A percentile compares a stretch with the other conserved stretches of the same genome.
Conservation (phyloP, 2,888 invertebrate species). For the Dioctria rufipes region DNA sequence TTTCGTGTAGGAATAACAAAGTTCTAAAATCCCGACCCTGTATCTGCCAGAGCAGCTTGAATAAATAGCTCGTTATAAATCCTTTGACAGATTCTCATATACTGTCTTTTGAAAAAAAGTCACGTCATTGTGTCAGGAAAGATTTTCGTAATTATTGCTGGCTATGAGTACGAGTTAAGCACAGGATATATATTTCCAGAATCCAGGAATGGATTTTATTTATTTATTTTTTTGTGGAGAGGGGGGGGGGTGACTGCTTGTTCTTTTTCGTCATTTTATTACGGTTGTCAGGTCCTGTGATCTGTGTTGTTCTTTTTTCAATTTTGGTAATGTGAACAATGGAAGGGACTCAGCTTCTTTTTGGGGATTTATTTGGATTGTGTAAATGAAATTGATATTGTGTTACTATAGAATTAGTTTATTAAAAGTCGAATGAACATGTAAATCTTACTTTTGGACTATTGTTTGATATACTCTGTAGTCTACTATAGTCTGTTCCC, state of each 20-base stretch:
- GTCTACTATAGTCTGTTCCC: too few species aligned
- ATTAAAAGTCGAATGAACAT: conserved; percentile 27
- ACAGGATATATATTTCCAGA: background rate
- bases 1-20: conserved; percentile 25
- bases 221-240: too few species aligned
- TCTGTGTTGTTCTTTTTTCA: conserved; percentile 22
- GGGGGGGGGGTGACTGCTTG: background rate
- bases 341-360: conserved; percentile 5
- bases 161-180: conserved; percentile 5
- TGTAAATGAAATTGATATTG: conserved; percentile 44
- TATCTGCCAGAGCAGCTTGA: background rate
- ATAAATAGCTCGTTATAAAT: conserved; percentile 20
- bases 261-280: conserved; percentile 39
- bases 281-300: conserved; percentile 37
- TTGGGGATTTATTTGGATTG: conserved; percentile 16
- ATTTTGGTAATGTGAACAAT: conserved; percentile 31
- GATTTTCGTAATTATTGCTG: conserved; percentile 39
- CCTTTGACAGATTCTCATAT: conserved; percentile 35
- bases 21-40: conserved; percentile 13
- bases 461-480: too few species aligned
- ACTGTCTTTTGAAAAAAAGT: conserved; percentile 20
- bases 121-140: conserved; percentile 27
- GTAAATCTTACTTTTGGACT: conserved; percentile 3
- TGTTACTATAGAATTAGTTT: conserved; percentile 32
- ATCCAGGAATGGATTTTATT: conserved; percentile 2